Evolutionary conservation across 2,888 invertebrate genomes (phyloP), one percentile per base, ranked within the genome.

Genomic region (Bellardia bayeri): DNA sequence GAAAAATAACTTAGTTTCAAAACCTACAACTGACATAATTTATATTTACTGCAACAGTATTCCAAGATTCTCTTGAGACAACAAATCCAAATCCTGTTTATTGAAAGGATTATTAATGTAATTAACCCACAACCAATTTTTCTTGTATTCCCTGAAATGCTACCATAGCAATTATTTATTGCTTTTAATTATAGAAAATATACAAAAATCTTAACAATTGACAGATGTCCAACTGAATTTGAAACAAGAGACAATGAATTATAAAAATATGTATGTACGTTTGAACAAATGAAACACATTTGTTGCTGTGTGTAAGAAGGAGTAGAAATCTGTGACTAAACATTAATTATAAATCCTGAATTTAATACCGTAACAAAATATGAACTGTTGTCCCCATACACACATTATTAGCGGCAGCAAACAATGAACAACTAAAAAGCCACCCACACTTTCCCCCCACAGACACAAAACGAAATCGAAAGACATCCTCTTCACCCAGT

Each of bases 301-400:
- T 76, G 76, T 30, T 37, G 7, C 42, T 40, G 13, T 42, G 42
- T 23, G 6, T 54, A 23, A 33, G 13, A 42, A 33, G 37, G 16
- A 56, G 13, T 37, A 30, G 3, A 71, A 45, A 69, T 68, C 61
- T 56, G 68, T 23, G 42, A 68, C 54, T 51, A 16, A 61, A 61
- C 79, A 68, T 80, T 74, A 85, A 85, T 80, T 85, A 85, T 51
- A 80, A 80, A 80, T 80, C 63, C 63, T 69, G 16, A 80, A 80
- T 63, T 80, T 69, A 69, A 85, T 45, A 80, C 74, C 68, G 63
- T 75, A 69, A 75, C 75, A 30, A 85, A 75, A 63, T 80, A 45
- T 58, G 8, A 80, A 23, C 49, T 51, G 8, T 40, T 54, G 58
- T 61, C 40, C 58, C 61, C 58, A 23, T 3, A 75, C 23, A 61